Percentiles rank a stretch among this genome's conserved stretches.
Evolutionary conservation across 2,888 invertebrate genomes (phyloP).

Genomic region (Hirtodrosophila confusa): DNA sequence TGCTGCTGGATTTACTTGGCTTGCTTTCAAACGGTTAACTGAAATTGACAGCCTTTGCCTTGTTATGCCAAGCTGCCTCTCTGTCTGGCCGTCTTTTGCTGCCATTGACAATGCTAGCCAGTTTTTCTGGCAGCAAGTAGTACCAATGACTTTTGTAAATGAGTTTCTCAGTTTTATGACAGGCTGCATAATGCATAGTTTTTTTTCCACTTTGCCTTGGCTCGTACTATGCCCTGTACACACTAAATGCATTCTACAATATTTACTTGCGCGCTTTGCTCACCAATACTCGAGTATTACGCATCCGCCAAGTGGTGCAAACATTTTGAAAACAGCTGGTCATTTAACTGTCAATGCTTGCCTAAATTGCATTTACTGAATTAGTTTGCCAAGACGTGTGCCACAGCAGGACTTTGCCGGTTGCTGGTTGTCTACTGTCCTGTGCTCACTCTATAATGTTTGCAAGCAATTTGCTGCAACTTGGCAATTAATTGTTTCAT

Average conservation of each 20-base stretch:
- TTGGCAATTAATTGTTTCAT: slow-evolving; percentile 67
- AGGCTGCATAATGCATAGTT: slow-evolving; percentile 41
- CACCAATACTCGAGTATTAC: neutral
- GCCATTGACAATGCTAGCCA: slow-evolving; percentile 38
- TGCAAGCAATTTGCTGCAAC: slow-evolving; percentile 42
- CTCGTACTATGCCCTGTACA: neutral
- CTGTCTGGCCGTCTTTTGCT: slow-evolving; percentile 29
- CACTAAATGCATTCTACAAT: slow-evolving; percentile 1
- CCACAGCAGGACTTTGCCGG: slow-evolving; percentile 14
- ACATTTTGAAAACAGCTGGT: slow-evolving; percentile 9
- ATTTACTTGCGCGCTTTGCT: neutral
- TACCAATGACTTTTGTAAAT: slow-evolving; percentile 58
- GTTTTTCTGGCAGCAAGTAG: slow-evolving; percentile 11
- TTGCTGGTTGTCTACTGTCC: slow-evolving; percentile 8
- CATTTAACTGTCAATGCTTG: slow-evolving; percentile 40
- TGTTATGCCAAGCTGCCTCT: slow-evolving; percentile 45
- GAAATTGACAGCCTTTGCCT: slow-evolving; percentile 74
- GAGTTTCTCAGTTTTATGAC: slow-evolving; percentile 73
- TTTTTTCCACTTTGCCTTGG: neutral
- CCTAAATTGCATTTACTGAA: slow-evolving; percentile 39
- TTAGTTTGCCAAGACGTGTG: slow-evolving; percentile 37
- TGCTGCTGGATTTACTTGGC: slow-evolving; percentile 27
- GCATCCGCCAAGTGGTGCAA: slow-evolving; percentile 14
- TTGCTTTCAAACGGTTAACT: slow-evolving; percentile 62
- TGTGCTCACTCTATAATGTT: slow-evolving; percentile 19